Evolutionary conservation across 2,113 vertebrate genomes (phyloP), one percentile per base, ranked within the genome.

Genomic region (Corvus moneduloides): DNA sequence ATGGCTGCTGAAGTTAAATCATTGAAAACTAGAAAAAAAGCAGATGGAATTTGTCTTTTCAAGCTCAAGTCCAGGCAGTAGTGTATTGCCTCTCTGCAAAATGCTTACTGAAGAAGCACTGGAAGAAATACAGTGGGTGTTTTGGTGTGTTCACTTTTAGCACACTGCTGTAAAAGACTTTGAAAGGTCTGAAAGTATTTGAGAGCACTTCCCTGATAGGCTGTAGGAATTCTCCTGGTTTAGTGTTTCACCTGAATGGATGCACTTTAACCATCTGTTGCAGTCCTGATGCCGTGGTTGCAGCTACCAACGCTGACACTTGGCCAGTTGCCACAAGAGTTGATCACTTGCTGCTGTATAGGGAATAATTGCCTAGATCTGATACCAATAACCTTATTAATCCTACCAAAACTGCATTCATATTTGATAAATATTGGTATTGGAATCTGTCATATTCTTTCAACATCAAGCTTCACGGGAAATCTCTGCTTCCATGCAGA

Each of bases 221-320:
- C 20, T 87, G 11, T 72, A 80, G 91, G 63, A 93, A 72, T 76
- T 76, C 51, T 79, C 59, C 56, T 46, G 67, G 74, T 87, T 94
- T 95, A 72, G 72, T 78, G 68, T 96, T 85, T 94, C 69, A 73
- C 72, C 84, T 89, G 91, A 90, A 72, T 71, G 77, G 75, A 93
- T 78, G 89, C 62, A 55, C 71, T 97, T 86, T 77, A 71, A 84
- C 92, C 72, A 73, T 96, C 95, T 95, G 67, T 84, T 97, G 56
- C 49, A 79, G 37, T 48, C 82, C 55, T 22, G 23, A 64, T 77
- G 76, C 79, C 27, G 7, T 94, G 83, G 56, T 82, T 86, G 73
- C 76, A 77, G 64, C 63, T 81, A 73, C 94, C 72, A 77, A 49
- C 35, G 64, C 21, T 82, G 72, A 74, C 84, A 89, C 73, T 94